These are phyloP conservation scores for Glaucopsyche alexis DNA, from an alignment of 2,888 invertebrate species.

Conservation along the genomic window DNA sequence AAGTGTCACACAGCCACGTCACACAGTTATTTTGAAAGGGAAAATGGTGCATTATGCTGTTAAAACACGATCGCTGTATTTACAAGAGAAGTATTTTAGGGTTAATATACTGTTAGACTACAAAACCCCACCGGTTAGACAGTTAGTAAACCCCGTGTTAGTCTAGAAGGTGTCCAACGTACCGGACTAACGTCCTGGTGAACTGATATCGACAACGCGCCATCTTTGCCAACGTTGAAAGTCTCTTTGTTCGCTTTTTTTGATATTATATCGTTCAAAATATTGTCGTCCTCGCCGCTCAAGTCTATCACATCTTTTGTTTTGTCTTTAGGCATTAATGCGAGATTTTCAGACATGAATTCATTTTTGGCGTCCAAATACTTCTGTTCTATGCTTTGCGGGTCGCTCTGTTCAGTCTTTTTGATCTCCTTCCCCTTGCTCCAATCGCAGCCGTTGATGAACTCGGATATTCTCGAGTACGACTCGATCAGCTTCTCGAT, in stretches of 20 bases:
- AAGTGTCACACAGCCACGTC: not conserved
- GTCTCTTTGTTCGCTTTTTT: constrained; percentile 65
- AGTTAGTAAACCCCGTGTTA: constrained; percentile 41
- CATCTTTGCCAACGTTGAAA: constrained; percentile 67
- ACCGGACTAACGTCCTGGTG: constrained; percentile 64
- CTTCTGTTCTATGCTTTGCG: constrained; percentile 64
- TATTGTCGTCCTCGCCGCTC: constrained; percentile 63
- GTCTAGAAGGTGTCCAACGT: constrained; percentile 49
- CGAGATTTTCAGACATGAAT: constrained; percentile 71
- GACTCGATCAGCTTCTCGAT: constrained; percentile 68
- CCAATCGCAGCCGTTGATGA: constrained; percentile 76
- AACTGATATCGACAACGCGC: constrained; percentile 69
- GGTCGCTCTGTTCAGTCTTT: constrained; percentile 51
- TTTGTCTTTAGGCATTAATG: constrained; percentile 66
- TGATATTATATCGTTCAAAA: constrained; percentile 58
- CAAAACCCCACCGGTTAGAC: constrained; percentile 22
- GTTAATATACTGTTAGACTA: constrained; percentile 1
- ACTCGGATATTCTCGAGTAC: constrained; percentile 72
- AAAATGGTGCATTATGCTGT: constrained; percentile 1
- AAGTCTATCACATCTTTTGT: constrained; percentile 67
- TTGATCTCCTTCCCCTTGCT: constrained; percentile 59
- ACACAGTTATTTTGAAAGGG: too few relatives aligned
- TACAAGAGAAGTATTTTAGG: not conserved
- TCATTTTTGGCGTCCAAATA: constrained; percentile 75
- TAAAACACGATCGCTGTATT: not conserved